Evolutionary conservation across 1,140 invertebrate genomes (phyloP).

Genomic region (Pseudomyrmex dendroicus): DNA sequence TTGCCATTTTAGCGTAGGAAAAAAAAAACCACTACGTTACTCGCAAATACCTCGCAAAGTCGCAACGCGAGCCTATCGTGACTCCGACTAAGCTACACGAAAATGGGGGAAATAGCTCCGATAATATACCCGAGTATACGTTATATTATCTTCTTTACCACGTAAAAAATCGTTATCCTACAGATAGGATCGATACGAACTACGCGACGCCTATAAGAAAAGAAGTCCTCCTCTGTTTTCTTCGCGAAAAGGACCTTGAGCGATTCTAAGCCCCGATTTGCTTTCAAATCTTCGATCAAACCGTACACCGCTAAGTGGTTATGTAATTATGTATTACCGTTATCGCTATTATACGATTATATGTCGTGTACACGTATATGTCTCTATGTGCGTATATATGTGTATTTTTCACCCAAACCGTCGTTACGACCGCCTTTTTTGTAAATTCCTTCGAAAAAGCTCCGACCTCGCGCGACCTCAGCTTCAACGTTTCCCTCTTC

Average conservation of each 20-base stretch:
- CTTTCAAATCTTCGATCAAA: conserved; percentile 47
- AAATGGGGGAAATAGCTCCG: conserved; percentile 59
- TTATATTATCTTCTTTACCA: conserved; percentile 34
- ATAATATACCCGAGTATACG: conserved; percentile 33
- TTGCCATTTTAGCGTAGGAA: neutral
- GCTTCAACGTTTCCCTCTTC: conserved; percentile 35
- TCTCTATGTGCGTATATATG: conserved; percentile 57
- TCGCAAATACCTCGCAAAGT: neutral
- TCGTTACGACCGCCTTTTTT: conserved; percentile 42
- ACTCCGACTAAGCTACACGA: conserved; percentile 65
- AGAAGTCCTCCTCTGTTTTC: neutral
- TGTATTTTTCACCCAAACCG: conserved; percentile 77
- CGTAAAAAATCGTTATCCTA: conserved; percentile 61
- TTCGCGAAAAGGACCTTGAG: conserved; percentile 14
- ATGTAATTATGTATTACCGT: conserved; percentile 47
- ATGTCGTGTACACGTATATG: conserved; percentile 28
- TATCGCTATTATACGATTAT: conserved; percentile 45
- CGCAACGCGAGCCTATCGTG: conserved; percentile 43
- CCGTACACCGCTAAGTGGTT: conserved; percentile 41
- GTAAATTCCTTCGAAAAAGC: conserved; percentile 58
- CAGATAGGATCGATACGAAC: conserved; percentile 31
- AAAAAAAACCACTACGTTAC: neutral
- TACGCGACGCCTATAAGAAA: conserved; percentile 24
- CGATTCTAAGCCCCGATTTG: conserved; percentile 17
- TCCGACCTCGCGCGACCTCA: conserved; percentile 60